phyloP scores from a whole-genome alignment of 2,888 invertebrate species.

The Drosophila kambysellisi region DNA sequence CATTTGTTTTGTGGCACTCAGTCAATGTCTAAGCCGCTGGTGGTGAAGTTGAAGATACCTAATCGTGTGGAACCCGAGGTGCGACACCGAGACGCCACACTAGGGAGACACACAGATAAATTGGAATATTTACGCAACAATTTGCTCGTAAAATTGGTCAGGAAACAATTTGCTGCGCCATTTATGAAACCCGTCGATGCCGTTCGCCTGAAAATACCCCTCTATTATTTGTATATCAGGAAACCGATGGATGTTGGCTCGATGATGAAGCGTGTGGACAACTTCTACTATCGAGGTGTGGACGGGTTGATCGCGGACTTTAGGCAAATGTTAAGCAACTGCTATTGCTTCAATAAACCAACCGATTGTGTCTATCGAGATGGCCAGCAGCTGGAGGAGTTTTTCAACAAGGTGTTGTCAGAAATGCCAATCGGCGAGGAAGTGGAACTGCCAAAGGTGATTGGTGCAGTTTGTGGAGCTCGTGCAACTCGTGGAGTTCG shows the following conservation, averaged over 20 bases:
- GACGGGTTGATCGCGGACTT: not conserved
- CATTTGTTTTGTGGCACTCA: too few species aligned
- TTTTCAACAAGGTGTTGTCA: not conserved
- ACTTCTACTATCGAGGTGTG: not conserved
- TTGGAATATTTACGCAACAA: not conserved
- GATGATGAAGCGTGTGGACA: not conserved
- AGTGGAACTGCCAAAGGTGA: not conserved
- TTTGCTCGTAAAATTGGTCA: not conserved
- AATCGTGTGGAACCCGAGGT: slow-evolving; percentile 1
- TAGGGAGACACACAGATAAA: not conserved
- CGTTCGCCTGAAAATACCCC: not conserved
- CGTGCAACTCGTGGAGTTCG: too few species aligned
- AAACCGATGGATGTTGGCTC: not conserved
- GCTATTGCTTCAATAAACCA: not conserved
- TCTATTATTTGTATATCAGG: not conserved
- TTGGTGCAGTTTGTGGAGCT: not conserved
- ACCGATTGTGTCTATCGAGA: not conserved
- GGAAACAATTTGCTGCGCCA: not conserved
- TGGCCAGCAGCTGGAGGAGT: not conserved
- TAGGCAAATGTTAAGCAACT: not conserved
- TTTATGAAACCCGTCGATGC: not conserved
- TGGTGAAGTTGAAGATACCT: not conserved
- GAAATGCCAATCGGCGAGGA: not conserved
- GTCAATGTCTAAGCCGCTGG: not conserved
- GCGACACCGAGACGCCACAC: not conserved